Evolutionary conservation across 2,113 vertebrate species (phyloP).

Genomic region (Lampris megalopsis): DNA sequence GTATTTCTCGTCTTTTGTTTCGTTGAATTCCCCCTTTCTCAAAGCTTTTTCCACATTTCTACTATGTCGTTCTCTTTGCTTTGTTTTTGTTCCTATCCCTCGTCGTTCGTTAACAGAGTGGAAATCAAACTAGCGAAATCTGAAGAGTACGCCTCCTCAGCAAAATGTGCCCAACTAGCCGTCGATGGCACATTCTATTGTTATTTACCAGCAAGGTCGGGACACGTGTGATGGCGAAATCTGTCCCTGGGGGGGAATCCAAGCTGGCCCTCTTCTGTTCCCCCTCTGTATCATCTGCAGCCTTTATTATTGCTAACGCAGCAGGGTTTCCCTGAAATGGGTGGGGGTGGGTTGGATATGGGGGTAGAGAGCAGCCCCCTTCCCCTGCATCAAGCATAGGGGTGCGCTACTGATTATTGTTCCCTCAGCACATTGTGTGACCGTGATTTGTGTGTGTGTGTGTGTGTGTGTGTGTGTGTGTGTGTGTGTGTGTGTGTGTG

Average conservation of each 20-base stretch:
- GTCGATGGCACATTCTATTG: constrained; percentile 46
- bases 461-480: constrained; percentile 17
- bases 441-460: constrained; percentile 24
- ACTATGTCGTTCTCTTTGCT: background rate
- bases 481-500: constrained; percentile 39
- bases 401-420: constrained; percentile 67
- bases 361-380: constrained; percentile 51
- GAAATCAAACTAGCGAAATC: constrained; percentile 54
- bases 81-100: constrained; percentile 20
- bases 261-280: constrained; percentile 42
- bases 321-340: constrained; percentile 51
- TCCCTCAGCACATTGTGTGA: constrained; percentile 42
- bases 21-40: constrained; percentile 29
- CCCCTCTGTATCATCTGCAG: constrained; percentile 62
- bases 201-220: constrained; percentile 48
- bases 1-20: constrained; percentile 54
- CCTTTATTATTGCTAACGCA: constrained; percentile 67
- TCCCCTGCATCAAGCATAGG: constrained; percentile 52
- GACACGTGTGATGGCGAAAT: constrained; percentile 45
- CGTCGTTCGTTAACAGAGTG: background rate
- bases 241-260: constrained; percentile 63
- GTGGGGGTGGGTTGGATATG: constrained; percentile 36
- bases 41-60: constrained; percentile 8
- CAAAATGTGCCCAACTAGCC: constrained; percentile 20
- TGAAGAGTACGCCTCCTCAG: constrained; percentile 31